phyloP scores from a whole-genome alignment of 2,113 vertebrate genomes.

The Corvus hawaiiensis region DNA sequence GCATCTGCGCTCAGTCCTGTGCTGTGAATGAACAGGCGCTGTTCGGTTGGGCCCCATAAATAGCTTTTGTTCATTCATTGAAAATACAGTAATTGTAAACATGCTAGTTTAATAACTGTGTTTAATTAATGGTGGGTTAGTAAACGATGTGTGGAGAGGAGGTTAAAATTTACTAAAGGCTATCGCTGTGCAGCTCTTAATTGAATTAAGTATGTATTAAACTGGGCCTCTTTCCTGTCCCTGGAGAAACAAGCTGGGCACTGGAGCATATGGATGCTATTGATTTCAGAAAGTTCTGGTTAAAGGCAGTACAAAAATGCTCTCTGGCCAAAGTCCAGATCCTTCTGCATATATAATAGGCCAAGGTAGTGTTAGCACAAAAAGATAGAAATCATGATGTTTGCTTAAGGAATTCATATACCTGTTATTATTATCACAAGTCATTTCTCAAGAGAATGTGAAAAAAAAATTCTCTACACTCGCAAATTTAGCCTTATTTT shows the following conservation, averaged over 20 bases:
- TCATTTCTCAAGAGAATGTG: background rate
- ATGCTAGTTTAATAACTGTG: background rate
- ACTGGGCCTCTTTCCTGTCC: background rate
- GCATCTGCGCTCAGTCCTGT: accelerated
- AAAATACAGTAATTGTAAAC: slow-evolving; percentile 29
- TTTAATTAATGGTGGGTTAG: slow-evolving; percentile 20
- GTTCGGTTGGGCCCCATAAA: background rate
- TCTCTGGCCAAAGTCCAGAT: background rate
- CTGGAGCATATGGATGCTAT: background rate
- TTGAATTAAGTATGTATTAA: slow-evolving; percentile 35
- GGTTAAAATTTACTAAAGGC: slow-evolving; percentile 34
- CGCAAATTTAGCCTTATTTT: background rate
- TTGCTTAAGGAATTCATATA: background rate
- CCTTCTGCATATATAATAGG: background rate
- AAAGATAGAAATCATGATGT: background rate
- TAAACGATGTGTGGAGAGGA: background rate
- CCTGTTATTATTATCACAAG: background rate
- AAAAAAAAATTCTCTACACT: background rate
- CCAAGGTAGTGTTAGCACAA: background rate
- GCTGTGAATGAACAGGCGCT: background rate
- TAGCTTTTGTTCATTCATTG: slow-evolving; percentile 49
- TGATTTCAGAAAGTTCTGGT: slow-evolving; percentile 23
- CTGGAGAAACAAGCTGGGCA: background rate
- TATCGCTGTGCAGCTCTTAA: slow-evolving; percentile 9
- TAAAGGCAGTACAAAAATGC: background rate